Percentiles rank a stretch among this genome's conserved stretches.
phyloP scores from a whole-genome alignment of 2,113 vertebrate genomes.

The Oncorhynchus masou region DNA sequence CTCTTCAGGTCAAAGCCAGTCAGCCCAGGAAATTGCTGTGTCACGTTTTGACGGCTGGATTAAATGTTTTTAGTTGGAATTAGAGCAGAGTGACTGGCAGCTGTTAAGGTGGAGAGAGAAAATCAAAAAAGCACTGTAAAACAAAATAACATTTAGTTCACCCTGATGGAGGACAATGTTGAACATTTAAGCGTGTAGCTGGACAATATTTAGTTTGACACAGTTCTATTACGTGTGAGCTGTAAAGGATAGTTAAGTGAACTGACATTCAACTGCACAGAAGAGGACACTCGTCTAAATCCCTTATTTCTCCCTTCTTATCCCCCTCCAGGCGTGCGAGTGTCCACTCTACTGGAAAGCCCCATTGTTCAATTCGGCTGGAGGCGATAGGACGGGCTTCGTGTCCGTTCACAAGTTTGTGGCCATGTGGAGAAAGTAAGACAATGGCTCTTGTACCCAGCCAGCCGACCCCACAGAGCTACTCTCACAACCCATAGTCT shows the following conservation, averaged over 20 bases:
- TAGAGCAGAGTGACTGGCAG: background rate
- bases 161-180: background rate
- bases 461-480: slow-evolving; percentile 7
- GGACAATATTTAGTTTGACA: background rate
- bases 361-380: slow-evolving; percentile 87
- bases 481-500: slow-evolving; percentile 18
- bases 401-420: slow-evolving; percentile 96
- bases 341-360: slow-evolving; percentile 95
- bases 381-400: slow-evolving; percentile 88
- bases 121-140: background rate
- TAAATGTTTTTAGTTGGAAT: background rate
- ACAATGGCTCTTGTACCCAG: slow-evolving; percentile 58
- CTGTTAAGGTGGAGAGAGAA: background rate
- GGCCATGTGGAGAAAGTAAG: slow-evolving; percentile 98
- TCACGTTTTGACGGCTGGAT: slow-evolving; percentile 9
- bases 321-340: slow-evolving; percentile 82
- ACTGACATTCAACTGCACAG: background rate
- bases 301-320: background rate
- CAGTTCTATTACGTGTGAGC: background rate
- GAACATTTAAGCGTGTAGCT: background rate
- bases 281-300: background rate
- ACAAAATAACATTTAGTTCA: background rate
- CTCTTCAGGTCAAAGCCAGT: no score
- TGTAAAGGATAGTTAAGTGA: background rate
- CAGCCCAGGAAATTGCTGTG: slow-evolving; percentile 7